phyloP scores from a whole-genome alignment of 2,888 invertebrate genomes.

The Amblyjoppa proteus region DNA sequence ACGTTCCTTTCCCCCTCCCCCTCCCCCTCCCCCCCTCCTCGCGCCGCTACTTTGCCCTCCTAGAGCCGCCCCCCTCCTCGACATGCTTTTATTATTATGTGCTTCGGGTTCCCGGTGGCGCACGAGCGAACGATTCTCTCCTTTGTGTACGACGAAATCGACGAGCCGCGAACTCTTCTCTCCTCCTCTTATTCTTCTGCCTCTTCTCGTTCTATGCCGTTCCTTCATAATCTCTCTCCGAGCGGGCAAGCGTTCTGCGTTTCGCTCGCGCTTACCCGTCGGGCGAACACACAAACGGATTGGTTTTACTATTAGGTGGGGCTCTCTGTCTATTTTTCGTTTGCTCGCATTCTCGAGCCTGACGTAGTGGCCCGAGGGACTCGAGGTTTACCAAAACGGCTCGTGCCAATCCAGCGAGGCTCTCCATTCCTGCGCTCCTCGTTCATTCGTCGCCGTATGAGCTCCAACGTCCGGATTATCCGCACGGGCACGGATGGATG shows the following conservation, averaged over 20 bases:
- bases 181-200: slow-evolving; percentile 50
- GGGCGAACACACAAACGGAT: slow-evolving; percentile 45
- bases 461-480: slow-evolving; percentile 43
- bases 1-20: slow-evolving; percentile 66
- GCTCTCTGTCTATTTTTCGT: slow-evolving; percentile 25
- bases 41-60: slow-evolving; percentile 41
- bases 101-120: slow-evolving; percentile 64
- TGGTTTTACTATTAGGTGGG: slow-evolving; percentile 46
- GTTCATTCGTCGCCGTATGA: slow-evolving; percentile 33
- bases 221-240: slow-evolving; percentile 58
- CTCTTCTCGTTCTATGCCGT: slow-evolving; percentile 48
- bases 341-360: slow-evolving; percentile 15
- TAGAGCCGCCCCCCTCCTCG: slow-evolving; percentile 41
- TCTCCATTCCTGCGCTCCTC: slow-evolving; percentile 3
- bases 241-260: slow-evolving; percentile 1
- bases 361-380: slow-evolving; percentile 24
- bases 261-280: slow-evolving; percentile 31
- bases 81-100: slow-evolving; percentile 62
- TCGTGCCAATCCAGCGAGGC: slow-evolving; percentile 46
- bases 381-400: slow-evolving; percentile 57
- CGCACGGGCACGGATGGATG: slow-evolving; percentile 41
- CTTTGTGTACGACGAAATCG: slow-evolving; percentile 52
- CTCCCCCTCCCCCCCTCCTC: slow-evolving; percentile 58
- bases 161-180: slow-evolving; percentile 54
- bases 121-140: slow-evolving; percentile 59